Evolutionary conservation across 2,113 vertebrate species (phyloP).

Genomic region (Odontesthes bonariensis): DNA sequence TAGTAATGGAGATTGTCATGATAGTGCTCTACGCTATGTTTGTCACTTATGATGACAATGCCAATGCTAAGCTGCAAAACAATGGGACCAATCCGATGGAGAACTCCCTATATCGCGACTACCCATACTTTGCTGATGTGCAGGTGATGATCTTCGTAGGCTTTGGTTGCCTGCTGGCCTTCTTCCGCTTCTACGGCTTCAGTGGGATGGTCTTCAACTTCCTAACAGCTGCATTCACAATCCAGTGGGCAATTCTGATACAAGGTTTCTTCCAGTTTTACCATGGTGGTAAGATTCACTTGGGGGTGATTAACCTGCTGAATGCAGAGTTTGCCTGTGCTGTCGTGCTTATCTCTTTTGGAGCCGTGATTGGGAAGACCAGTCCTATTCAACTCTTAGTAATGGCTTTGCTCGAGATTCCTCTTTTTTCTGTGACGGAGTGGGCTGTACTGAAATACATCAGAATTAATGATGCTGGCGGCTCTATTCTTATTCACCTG

Average conservation of each 20-base stretch:
- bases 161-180: conserved; percentile 86
- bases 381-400: conserved; percentile 86
- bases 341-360: conserved; percentile 86
- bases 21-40: conserved; percentile 81
- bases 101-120: conserved; percentile 77
- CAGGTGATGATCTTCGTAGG: conserved; percentile 89
- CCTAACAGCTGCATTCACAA: conserved; percentile 83
- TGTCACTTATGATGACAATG: conserved; percentile 81
- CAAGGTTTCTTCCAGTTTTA: conserved; percentile 85
- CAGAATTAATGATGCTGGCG: conserved; percentile 84
- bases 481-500: conserved; percentile 86
- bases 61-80: conserved; percentile 44
- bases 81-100: conserved; percentile 69
- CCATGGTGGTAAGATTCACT: conserved; percentile 75
- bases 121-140: conserved; percentile 86
- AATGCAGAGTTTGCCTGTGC: conserved; percentile 85
- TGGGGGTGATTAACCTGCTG: conserved; percentile 83
- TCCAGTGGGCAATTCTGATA: conserved; percentile 86
- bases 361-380: conserved; percentile 85
- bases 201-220: conserved; percentile 87
- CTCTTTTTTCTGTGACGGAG: conserved; percentile 80
- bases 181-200: conserved; percentile 84
- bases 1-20: conserved; percentile 77
- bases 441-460: conserved; percentile 82
- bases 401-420: conserved; percentile 83